Percentiles rank a stretch among this genome's conserved stretches.
Evolutionary conservation across 2,888 invertebrate species (phyloP).

Genomic region (Archips xylosteana): DNA sequence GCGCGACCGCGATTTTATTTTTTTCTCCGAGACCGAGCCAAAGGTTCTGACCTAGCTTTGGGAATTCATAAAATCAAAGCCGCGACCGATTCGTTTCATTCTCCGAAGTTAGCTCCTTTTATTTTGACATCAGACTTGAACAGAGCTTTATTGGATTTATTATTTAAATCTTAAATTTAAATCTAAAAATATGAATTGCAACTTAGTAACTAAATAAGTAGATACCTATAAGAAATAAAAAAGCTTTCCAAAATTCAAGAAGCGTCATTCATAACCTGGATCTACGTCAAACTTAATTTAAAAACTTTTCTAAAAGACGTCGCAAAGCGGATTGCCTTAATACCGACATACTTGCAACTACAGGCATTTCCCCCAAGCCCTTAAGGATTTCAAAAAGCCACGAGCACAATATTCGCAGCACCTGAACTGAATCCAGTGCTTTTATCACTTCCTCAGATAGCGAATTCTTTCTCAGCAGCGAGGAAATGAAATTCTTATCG

Average conservation of each 20-base stretch:
- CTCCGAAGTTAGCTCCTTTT: constrained; percentile 64
- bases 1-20: constrained; percentile 52
- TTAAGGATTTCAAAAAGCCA: constrained; percentile 52
- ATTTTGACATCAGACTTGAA: constrained; percentile 46
- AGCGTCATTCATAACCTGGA: not conserved
- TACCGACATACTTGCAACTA: constrained; percentile 27
- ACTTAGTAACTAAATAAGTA: not conserved
- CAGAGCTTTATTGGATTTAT: not conserved
- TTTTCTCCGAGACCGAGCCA: constrained; percentile 71
- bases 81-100: constrained; percentile 66
- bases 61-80: constrained; percentile 82
- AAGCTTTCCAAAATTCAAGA: not conserved
- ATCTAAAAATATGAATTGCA: not conserved
- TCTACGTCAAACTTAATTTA: not conserved
- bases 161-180: no score
- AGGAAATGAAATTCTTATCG: constrained; percentile 87
- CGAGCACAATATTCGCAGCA: constrained; percentile 60
- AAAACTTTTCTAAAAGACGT: not conserved
- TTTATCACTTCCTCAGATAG: constrained; percentile 84
- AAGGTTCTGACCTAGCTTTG: constrained; percentile 81
- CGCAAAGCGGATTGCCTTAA: constrained; percentile 8
- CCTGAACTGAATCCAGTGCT: constrained; percentile 74
- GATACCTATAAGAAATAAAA: no score
- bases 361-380: constrained; percentile 44
- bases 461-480: constrained; percentile 71